Evolutionary conservation across 2,888 invertebrate species (phyloP).

Genomic region (Drosophila monieri): DNA sequence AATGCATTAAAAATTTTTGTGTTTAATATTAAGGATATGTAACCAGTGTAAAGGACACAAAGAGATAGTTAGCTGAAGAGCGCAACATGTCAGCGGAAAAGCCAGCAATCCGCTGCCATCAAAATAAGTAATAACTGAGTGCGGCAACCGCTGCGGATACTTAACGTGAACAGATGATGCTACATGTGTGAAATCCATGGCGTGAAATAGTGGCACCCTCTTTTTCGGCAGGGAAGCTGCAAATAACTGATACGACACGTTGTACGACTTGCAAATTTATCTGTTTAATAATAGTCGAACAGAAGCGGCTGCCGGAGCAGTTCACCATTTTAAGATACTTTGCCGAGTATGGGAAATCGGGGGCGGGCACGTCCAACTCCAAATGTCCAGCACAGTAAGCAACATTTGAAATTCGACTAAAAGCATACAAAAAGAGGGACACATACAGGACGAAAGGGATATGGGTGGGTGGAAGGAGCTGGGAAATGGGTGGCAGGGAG

Average conservation of each 20-base stretch:
- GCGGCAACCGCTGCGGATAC: conserved; percentile 51
- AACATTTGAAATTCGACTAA: conserved; percentile 77
- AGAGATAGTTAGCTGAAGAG: conserved; percentile 7
- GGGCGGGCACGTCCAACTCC: conserved; percentile 53
- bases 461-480: neutral
- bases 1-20: neutral
- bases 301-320: conserved; percentile 31
- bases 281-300: conserved; percentile 62
- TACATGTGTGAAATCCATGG: conserved; percentile 31
- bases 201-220: conserved; percentile 45
- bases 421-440: conserved; percentile 50
- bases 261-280: conserved; percentile 61
- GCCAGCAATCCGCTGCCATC: conserved; percentile 41
- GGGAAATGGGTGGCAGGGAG: conserved; percentile 32
- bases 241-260: conserved; percentile 53
- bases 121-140: conserved; percentile 40
- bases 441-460: conserved; percentile 4
- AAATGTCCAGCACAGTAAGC: conserved; percentile 73
- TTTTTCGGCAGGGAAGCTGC: conserved; percentile 12
- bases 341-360: conserved; percentile 11
- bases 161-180: conserved; percentile 58
- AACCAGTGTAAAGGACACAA: conserved; percentile 1
- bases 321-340: conserved; percentile 11
- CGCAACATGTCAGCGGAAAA: conserved; percentile 50
- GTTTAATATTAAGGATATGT: neutral